phyloP scores from a whole-genome alignment of 2,113 vertebrate species.

The Pelusios castaneus region DNA sequence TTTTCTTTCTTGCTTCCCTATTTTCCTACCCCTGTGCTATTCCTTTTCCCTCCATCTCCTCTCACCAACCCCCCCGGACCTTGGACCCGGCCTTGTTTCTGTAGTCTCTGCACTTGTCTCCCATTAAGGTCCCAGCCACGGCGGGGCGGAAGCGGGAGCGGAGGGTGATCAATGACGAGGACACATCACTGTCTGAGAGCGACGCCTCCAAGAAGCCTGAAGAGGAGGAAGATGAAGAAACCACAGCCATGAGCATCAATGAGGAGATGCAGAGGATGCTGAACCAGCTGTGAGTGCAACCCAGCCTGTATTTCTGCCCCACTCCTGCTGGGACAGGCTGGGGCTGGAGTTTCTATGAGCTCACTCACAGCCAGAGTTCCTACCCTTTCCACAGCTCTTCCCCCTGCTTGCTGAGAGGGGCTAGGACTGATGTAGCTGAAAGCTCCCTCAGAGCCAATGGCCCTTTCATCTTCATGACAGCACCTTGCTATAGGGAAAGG shows the following conservation, averaged over 20 bases:
- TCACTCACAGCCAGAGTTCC: background rate
- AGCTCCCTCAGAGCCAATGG: background rate
- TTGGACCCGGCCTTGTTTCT: constrained; percentile 80
- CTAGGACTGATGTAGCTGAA: background rate
- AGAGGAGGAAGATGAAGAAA: constrained; percentile 80
- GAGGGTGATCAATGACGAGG: constrained; percentile 85
- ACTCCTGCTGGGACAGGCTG: background rate
- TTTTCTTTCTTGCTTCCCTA: constrained; percentile 37
- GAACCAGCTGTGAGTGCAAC: constrained; percentile 90
- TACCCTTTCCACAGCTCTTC: background rate
- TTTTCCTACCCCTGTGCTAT: constrained; percentile 29
- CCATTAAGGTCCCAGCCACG: constrained; percentile 84
- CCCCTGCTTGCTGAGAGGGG: background rate
- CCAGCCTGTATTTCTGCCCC: background rate
- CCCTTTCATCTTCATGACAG: background rate
- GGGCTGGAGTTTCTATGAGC: background rate
- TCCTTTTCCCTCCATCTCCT: constrained; percentile 53
- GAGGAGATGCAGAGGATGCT: constrained; percentile 99
- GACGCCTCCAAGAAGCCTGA: constrained; percentile 77
- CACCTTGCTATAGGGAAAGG: background rate
- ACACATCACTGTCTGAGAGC: constrained; percentile 76
- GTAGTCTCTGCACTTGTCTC: constrained; percentile 86
- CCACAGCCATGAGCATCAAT: constrained; percentile 89
- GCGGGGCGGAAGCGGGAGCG: constrained; percentile 84
- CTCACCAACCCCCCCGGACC: constrained; percentile 57